Evolutionary conservation across 2,113 vertebrate genomes (phyloP), one percentile per base, ranked within the genome.

Genomic region (Rhagologus leucostigma): DNA sequence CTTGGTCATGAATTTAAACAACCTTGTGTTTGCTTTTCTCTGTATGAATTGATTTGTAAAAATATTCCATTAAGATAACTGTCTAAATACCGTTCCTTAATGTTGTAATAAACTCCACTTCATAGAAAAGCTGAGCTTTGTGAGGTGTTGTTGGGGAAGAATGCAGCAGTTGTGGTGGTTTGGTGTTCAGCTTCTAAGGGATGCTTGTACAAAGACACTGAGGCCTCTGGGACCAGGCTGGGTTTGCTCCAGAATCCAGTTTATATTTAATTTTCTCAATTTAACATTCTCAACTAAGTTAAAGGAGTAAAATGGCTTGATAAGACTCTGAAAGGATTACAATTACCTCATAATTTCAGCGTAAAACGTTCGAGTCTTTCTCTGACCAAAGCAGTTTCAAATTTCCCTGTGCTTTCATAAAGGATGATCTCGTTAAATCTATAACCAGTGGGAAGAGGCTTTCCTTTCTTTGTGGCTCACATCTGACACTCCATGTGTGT

Each of bases 81-180:
- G 82, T 79, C 91, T 63, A 41, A 95, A 35, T 93, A 55, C 76
- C 29, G 64, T 67, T 84, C 97, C 93, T 93, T 87, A 44, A 84
- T 88, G 88, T 92, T 95, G 90, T 96, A 98, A 98, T 98, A 98
- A 98, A 97, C 85, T 96, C 88, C 94, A 95, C 96, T 95, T 96
- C 74, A 19, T 80, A 96, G 80, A 95, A 95, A 86, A 81, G 30
- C 17, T 32, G 71, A 73, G 42, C 30, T 59, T 86, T 59, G 33
- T 52, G 75, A 82, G 59, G 37, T 74, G 62, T 3, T 62, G 47
- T 16, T 87, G 75, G 81, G 22, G 78, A 62, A 30, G 74, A 29
- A 47, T 1, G 44, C 47, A 91, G 12, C 42, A 59, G 59, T 55
- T 93, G 49, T 16, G 62, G 64, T 18, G 67, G 39, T 57, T 70